These are phyloP conservation scores for Neoniphon sammara DNA, from an alignment of 2,797 vertebrate species.

Conservation along the genomic window DNA sequence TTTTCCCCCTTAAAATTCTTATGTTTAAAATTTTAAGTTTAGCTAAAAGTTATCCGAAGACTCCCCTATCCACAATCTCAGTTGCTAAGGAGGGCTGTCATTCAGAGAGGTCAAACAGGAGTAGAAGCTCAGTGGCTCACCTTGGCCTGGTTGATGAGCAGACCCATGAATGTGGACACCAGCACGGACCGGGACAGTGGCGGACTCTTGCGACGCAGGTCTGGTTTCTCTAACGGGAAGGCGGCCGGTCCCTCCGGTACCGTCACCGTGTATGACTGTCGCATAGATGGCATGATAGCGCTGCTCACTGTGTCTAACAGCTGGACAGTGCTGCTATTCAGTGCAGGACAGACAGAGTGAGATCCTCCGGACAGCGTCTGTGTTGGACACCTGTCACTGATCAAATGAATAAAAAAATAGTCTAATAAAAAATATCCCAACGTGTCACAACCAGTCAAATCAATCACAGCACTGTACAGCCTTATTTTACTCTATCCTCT, in stretches of 20 bases:
- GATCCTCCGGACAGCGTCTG: not conserved
- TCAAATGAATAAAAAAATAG: no score
- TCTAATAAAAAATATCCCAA: no score
- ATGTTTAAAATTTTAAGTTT: no score
- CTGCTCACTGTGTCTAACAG: not conserved
- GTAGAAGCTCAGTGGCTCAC: slow-evolving; percentile 66
- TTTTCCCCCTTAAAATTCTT: no score
- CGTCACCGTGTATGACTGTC: slow-evolving; percentile 88
- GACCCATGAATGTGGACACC: slow-evolving; percentile 85
- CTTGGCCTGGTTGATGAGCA: slow-evolving; percentile 92
- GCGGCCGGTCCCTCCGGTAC: slow-evolving; percentile 69
- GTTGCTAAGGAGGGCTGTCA: no score
- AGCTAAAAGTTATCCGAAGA: no score
- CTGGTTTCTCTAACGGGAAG: slow-evolving; percentile 29
- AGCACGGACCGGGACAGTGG: slow-evolving; percentile 84
- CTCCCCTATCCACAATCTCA: no score
- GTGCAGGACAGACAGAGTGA: not conserved
- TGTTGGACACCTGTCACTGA: no score
- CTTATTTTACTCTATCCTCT: not conserved
- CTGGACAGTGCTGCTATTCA: not conserved
- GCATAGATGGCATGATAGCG: slow-evolving; percentile 77
- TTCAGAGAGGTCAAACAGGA: no score
- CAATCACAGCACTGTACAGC: no score
- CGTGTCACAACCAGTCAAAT: no score
- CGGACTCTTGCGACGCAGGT: slow-evolving; percentile 70